Percentiles rank a stretch among this genome's conserved stretches.
phyloP scores from a whole-genome alignment of 2,888 invertebrate genomes.

The Deilephila porcellus region DNA sequence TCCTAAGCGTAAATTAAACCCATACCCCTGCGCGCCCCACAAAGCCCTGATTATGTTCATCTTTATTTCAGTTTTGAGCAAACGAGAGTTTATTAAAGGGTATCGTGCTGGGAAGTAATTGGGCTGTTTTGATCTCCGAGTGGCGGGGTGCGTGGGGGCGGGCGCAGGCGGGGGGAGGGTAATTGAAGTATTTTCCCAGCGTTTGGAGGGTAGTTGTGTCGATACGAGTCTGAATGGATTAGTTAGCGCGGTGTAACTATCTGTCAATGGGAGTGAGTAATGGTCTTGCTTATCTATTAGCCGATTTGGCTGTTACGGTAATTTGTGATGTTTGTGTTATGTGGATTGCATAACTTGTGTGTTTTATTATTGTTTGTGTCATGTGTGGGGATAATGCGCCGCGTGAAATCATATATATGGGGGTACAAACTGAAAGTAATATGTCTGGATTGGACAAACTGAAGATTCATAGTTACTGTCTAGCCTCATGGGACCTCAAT shows the following conservation, averaged over 20 bases:
- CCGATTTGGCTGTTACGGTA: constrained; percentile 30
- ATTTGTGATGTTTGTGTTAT: not conserved
- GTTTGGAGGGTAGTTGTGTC: constrained; percentile 62
- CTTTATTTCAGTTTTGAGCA: constrained; percentile 74
- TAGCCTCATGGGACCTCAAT: too few species aligned
- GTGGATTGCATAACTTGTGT: not conserved
- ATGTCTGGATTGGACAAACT: too few species aligned
- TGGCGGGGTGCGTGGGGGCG: constrained; percentile 40
- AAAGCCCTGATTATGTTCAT: constrained; percentile 37
- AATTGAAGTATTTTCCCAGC: constrained; percentile 79
- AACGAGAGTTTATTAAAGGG: constrained; percentile 77
- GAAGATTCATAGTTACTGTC: too few species aligned
- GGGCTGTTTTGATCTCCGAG: constrained; percentile 76
- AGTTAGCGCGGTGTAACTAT: constrained; percentile 56
- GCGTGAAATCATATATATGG: too few species aligned
- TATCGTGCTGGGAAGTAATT: constrained; percentile 72
- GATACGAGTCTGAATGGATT: constrained; percentile 50
- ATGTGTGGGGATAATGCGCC: too few species aligned
- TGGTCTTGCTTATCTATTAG: constrained; percentile 31
- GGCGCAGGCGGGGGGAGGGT: constrained; percentile 50
- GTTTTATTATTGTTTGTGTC: too few species aligned
- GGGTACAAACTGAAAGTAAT: too few species aligned
- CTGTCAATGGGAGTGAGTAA: constrained; percentile 54
- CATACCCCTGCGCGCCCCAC: not conserved
- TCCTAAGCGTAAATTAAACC: not conserved